Base-by-base conservation (phyloP, 64 coral and sea anemone species). In the Astreopora myriophthalma region DNA sequence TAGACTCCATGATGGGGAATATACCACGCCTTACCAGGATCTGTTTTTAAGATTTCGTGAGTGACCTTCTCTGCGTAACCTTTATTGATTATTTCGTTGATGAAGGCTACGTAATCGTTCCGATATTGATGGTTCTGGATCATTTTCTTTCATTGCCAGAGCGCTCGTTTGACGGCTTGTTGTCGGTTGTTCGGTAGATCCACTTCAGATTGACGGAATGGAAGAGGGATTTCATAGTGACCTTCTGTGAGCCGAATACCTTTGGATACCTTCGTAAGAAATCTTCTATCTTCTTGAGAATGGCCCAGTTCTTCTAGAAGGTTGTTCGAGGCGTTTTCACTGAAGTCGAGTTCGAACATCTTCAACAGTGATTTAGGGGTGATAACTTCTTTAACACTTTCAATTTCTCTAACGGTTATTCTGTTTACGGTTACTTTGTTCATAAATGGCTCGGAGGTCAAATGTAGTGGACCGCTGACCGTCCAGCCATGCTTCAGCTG, bases 401-500 rank as follows among this genome's bases (percentile, higher is more conserved):
- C 73, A 23, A 35, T 46, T 62, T 87, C 74, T 69, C 76, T 85
- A 44, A 88, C 84, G 42, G 48, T 61, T 25, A 94, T 94, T 72
- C 75, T n/a, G 74, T 37, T 88, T 64, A 83, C 85, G 13, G 73
- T 80, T 27, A 79, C 48, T 11, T 30, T 66, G 14, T 64, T 66
- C n/a, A 57, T 22, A 22, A 20, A 9, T 20, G 14, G 13, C 20
- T 39, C 37, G 11, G n/a, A 40, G 9, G 20, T 35, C 34, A 86
- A 32, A 34, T 70, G 85, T 23, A 89, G 30, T 14, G 77, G 93
- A 20, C 76, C 70, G 38, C 69, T 94, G 25, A 94, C 70, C 35
- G 87, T 89, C 93, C 93, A 90, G 3, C 93, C 93, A 52, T 94
- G 93, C 31, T 79, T 65, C 14, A 94, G 46, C 2, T 51, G 93